A percentile compares a stretch with the other conserved stretches of the same genome.
Conservation (phyloP, 2,113 vertebrate genomes). For the Colistium nudipinnis region DNA sequence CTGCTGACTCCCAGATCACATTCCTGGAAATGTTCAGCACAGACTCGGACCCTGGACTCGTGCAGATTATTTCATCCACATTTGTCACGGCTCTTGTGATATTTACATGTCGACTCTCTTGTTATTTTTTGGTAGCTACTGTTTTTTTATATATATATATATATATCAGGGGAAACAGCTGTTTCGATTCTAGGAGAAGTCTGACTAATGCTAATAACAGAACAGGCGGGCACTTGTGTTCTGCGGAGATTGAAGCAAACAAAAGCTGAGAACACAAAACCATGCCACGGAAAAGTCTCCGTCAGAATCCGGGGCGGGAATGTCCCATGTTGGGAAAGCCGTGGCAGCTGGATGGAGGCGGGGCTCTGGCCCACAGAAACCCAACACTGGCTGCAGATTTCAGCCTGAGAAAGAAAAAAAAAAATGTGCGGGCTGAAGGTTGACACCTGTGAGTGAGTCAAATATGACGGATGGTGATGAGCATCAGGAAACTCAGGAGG, state of each 20-base stretch:
- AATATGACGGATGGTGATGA: slow-evolving; percentile 33
- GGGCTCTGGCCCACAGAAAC: slow-evolving; percentile 44
- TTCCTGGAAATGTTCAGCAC: background rate
- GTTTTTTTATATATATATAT: too few relatives aligned
- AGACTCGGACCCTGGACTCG: background rate
- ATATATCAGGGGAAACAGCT: slow-evolving; percentile 65
- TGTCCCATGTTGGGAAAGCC: slow-evolving; percentile 47
- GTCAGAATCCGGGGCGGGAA: slow-evolving; percentile 58
- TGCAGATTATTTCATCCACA: background rate
- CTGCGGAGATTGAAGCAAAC: slow-evolving; percentile 55
- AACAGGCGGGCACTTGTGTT: slow-evolving; percentile 44
- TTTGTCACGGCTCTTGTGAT: slow-evolving; percentile 7
- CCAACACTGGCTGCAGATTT: slow-evolving; percentile 38
- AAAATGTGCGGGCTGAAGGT: slow-evolving; percentile 37
- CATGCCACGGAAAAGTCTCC: slow-evolving; percentile 51
- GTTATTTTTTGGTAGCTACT: slow-evolving; percentile 26
- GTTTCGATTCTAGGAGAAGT: slow-evolving; percentile 58
- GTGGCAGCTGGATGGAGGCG: slow-evolving; percentile 66
- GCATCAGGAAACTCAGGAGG: too few relatives aligned
- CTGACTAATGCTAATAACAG: slow-evolving; percentile 44
- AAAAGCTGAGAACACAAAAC: slow-evolving; percentile 24
- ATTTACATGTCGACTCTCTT: slow-evolving; percentile 11
- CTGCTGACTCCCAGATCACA: background rate
- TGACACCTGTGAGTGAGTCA: slow-evolving; percentile 50
- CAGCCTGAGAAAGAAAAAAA: background rate